Conservation (phyloP, 2,113 vertebrate genomes). For the Hyperopisus bebe region DNA sequence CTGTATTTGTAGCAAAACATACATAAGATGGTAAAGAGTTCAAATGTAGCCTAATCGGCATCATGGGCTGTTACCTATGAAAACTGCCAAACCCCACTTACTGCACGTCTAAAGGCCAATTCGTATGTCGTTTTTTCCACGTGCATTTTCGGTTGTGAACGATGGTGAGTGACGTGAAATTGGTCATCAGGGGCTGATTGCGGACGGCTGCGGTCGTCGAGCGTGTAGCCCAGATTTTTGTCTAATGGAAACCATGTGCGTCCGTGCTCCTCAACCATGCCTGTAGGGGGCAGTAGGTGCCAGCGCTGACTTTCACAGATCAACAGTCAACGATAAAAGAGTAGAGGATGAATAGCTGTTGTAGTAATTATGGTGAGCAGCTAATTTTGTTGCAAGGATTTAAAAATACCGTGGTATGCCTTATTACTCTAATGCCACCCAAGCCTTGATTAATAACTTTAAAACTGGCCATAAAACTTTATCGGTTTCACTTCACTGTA, state of each 20-base stretch:
- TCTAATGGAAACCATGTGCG: neutral
- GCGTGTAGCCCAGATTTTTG: neutral
- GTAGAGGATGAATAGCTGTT: neutral
- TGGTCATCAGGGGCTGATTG: neutral
- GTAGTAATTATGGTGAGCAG: neutral
- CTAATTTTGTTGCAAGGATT: neutral
- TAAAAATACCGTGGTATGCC: neutral
- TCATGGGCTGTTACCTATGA: neutral
- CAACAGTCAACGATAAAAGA: neutral
- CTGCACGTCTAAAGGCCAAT: neutral
- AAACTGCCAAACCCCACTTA: neutral
- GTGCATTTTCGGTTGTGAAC: neutral
- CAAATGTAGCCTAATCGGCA: neutral
- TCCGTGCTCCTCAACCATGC: neutral
- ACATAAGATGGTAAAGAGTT: neutral
- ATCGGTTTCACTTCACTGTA: neutral
- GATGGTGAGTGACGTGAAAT: neutral
- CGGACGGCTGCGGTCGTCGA: neutral
- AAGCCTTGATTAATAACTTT: neutral
- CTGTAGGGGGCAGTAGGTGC: neutral
- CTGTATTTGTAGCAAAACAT: neutral
- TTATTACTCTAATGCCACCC: neutral
- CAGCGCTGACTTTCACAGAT: neutral
- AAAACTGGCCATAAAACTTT: neutral
- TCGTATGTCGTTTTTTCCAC: neutral